These are phyloP conservation scores for Malurus melanocephalus DNA, from an alignment of 2,113 vertebrate genomes.

Conservation along the genomic window DNA sequence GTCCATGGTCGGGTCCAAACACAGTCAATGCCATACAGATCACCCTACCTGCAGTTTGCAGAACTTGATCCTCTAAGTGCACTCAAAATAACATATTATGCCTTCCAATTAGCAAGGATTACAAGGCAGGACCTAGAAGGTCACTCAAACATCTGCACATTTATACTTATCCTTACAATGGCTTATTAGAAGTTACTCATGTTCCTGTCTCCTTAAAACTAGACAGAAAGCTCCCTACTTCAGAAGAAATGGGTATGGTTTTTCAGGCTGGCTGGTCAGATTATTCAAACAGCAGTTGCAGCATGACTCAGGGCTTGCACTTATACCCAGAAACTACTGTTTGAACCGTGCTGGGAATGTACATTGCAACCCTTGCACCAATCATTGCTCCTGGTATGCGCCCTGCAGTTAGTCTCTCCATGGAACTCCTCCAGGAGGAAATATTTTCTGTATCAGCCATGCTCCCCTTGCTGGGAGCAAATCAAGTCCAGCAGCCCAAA, in stretches of 20 bases:
- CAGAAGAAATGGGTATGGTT: not conserved
- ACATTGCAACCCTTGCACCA: not conserved
- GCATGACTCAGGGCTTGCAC: not conserved
- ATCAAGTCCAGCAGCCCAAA: not conserved
- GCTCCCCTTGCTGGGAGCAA: constrained; percentile 9
- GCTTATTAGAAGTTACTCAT: not conserved
- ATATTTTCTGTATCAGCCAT: constrained; percentile 29
- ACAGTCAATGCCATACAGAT: not conserved
- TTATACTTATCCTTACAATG: not conserved
- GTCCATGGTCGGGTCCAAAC: not conserved
- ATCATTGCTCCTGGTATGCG: not conserved
- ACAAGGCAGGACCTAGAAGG: not conserved
- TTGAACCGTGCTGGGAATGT: not conserved
- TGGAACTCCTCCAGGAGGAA: constrained; percentile 30
- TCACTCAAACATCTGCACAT: not conserved
- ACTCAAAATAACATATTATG: not conserved
- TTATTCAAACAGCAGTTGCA: not conserved
- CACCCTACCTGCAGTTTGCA: not conserved
- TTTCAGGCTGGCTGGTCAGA: not conserved
- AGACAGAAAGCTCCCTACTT: not conserved
- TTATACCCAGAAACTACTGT: not conserved
- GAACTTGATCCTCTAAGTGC: not conserved
- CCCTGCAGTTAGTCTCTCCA: not conserved
- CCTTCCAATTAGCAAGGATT: not conserved
- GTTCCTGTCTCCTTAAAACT: not conserved